Base-by-base conservation (phyloP, 2,888 invertebrate genomes). In the Noctua janthina region DNA sequence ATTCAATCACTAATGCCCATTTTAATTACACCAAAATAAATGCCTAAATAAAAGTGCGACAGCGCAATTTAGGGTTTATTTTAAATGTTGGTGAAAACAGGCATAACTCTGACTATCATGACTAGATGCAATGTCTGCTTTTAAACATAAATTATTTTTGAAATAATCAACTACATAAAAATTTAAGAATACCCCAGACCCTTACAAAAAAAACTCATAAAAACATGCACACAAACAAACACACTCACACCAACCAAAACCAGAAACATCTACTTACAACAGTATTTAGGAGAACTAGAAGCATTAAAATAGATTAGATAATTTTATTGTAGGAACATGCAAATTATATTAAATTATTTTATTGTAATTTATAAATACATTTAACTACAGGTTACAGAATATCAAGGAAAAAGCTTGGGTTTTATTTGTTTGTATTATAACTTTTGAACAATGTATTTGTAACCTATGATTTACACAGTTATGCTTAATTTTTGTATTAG, bases 231-330 rank as follows among this genome's bases (percentile, higher is more conserved):
- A 39, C 74, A 76, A 43, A 75, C 79, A 77, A 35, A 78, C 72
- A 76, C 13, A n/a, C 72, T 67, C 74, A 70, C 76, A 74, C 15
- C 8, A 68, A 85, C 69, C 62, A 54, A 74, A 72, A 76, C 73
- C 29, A 70, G 23, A 78, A 77, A 84, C 20, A 67, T 29, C 81
- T 84, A 90, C 88, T 90, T 88, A 90, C 89, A 84, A 79, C 89
- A 88, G 64, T 87, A 83, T 82, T 85, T 88, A 89, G 84, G 79
- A 72, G 82, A 80, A 88, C 89, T 88, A 89, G 76, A 87, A 89
- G 86, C 83, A 90, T 83, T 84, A 56, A 84, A 85, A 87, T 70
- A 66, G 64, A 79, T 87, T 78, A 81, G 39, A 81, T 71, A 51
- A 67, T 73, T n/a, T n/a, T 81, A 69, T 59, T 80, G 78, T 51